Evolutionary conservation across 2,888 invertebrate species (phyloP).

Genomic region (Chrysomela aeneicollis): DNA sequence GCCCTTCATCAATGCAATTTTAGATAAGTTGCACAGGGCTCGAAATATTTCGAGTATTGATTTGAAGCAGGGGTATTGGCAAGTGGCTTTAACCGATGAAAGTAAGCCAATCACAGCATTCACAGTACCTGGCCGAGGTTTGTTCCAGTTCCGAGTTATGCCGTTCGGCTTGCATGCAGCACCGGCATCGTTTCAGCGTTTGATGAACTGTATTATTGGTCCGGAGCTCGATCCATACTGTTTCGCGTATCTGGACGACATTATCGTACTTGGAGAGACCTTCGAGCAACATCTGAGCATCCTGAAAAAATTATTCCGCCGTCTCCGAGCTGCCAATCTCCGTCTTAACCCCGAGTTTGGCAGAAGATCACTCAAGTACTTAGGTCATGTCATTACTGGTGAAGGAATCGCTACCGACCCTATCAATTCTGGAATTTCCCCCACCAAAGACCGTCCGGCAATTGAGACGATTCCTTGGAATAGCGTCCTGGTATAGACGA

Average conservation of each 20-base stretch:
- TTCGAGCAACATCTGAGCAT: not conserved
- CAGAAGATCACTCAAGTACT: conserved; percentile 12
- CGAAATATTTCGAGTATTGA: conserved; percentile 37
- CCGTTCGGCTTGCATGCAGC: conserved; percentile 49
- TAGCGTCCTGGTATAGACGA: conserved; percentile 25
- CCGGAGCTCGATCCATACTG: not conserved
- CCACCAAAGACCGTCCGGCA: conserved; percentile 11
- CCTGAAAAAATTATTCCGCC: conserved; percentile 12
- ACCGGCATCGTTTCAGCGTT: not conserved
- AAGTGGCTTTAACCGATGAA: conserved; percentile 31
- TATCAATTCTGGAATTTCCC: conserved; percentile 6
- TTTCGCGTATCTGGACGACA: conserved; percentile 6
- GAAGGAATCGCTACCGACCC: conserved; percentile 6
- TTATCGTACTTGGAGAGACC: not conserved
- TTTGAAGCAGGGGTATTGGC: conserved; percentile 48
- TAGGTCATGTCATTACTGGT: conserved; percentile 21
- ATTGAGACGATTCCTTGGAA: conserved; percentile 18
- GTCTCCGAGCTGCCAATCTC: conserved; percentile 19
- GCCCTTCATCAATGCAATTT: conserved; percentile 43
- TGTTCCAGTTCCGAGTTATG: conserved; percentile 49
- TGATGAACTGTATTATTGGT: not conserved
- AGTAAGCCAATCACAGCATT: conserved; percentile 46
- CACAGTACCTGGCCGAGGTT: conserved; percentile 44
- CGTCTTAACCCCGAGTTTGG: conserved; percentile 24
- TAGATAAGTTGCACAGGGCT: conserved; percentile 43